Percentiles rank a stretch among this genome's conserved stretches.
phyloP scores from a whole-genome alignment of 2,888 invertebrate species.

The Andrena haemorrhoa region DNA sequence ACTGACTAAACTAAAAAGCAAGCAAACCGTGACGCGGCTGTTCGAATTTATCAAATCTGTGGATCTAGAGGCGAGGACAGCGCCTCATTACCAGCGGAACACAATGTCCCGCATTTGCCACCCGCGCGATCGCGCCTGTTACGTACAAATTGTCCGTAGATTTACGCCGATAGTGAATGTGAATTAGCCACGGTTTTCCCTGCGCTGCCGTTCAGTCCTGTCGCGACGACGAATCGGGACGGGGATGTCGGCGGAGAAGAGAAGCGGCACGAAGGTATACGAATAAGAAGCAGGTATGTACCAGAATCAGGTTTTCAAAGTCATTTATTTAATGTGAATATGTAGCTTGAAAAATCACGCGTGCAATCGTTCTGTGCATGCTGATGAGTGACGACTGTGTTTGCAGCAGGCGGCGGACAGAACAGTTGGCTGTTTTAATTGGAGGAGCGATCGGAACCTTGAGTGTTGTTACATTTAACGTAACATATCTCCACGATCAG shows the following conservation, averaged over 20 bases:
- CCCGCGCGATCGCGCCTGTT: conserved; percentile 31
- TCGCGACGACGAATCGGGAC: background rate
- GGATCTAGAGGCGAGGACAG: conserved; percentile 44
- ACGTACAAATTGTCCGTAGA: conserved; percentile 52
- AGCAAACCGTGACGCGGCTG: conserved; percentile 25
- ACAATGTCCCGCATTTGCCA: conserved; percentile 35
- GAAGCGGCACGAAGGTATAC: background rate
- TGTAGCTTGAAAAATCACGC: background rate
- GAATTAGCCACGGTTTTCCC: background rate
- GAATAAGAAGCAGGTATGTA: background rate
- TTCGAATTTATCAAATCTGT: conserved; percentile 59
- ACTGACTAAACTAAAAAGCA: conserved; percentile 25
- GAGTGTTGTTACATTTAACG: background rate
- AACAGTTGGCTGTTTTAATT: background rate
- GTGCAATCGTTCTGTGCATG: background rate
- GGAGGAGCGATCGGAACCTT: background rate
- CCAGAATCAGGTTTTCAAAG: background rate
- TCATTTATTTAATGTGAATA: background rate
- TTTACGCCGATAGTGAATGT: conserved; percentile 33
- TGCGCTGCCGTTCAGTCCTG: background rate
- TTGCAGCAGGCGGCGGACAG: background rate
- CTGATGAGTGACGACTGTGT: background rate
- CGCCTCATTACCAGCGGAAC: conserved; percentile 27
- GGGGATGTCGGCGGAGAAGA: background rate
- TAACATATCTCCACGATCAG: conserved; percentile 25